Percentiles rank a stretch among this genome's conserved stretches.
These are phyloP conservation scores for Drosophila ironensis DNA, from an alignment of 1,140 invertebrate species.

Conservation along the genomic window DNA sequence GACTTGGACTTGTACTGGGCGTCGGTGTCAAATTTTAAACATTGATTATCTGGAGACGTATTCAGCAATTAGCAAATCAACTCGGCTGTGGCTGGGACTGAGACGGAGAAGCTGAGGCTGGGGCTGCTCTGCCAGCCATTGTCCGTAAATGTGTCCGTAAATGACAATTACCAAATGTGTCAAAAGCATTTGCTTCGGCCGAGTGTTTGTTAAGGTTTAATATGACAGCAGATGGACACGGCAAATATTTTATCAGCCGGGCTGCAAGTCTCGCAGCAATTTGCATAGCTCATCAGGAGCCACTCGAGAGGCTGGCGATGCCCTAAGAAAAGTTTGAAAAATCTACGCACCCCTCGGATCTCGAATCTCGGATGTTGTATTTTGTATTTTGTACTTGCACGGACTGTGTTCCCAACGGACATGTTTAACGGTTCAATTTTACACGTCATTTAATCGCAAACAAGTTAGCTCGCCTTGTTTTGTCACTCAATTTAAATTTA, in stretches of 20 bases:
- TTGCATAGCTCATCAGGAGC: slow-evolving; percentile 47
- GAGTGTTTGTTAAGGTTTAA: slow-evolving; percentile 68
- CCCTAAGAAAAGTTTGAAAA: neutral
- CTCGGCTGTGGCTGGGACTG: slow-evolving; percentile 67
- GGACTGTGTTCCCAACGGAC: slow-evolving; percentile 46
- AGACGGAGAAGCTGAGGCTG: slow-evolving; percentile 15
- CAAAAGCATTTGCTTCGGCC: slow-evolving; percentile 53
- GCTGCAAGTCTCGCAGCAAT: slow-evolving; percentile 40
- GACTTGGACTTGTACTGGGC: slow-evolving; percentile 30
- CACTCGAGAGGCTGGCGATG: slow-evolving; percentile 15
- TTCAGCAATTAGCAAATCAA: slow-evolving; percentile 82
- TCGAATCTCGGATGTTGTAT: neutral
- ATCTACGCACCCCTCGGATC: neutral
- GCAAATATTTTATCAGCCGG: slow-evolving; percentile 52
- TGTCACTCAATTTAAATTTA: slow-evolving; percentile 80
- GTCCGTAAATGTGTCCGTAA: slow-evolving; percentile 19
- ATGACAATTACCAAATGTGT: slow-evolving; percentile 77
- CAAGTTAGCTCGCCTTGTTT: slow-evolving; percentile 61
- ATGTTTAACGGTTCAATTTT: slow-evolving; percentile 79
- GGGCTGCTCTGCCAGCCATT: neutral
- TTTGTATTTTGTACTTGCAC: neutral
- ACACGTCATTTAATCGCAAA: slow-evolving; percentile 79
- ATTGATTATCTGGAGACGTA: slow-evolving; percentile 82
- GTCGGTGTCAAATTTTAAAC: slow-evolving; percentile 76
- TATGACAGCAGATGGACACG: slow-evolving; percentile 69